Evolutionary conservation across 2,113 vertebrate species (phyloP).

Genomic region (Sclerurus mexicanus): DNA sequence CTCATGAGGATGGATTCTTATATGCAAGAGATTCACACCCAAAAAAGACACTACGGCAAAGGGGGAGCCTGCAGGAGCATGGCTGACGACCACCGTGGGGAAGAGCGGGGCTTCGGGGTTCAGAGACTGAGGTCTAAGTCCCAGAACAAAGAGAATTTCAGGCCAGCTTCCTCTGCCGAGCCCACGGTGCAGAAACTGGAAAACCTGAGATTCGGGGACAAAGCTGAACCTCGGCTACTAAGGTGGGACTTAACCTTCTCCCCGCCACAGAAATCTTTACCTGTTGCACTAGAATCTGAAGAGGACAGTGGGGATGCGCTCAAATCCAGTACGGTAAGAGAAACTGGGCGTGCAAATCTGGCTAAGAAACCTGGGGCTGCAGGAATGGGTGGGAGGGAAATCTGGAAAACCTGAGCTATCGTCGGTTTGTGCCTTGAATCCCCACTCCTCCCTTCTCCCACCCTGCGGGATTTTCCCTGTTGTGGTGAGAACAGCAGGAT

Average conservation of each 20-base stretch:
- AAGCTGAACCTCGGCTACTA: constrained; percentile 90
- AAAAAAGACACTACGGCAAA: constrained; percentile 76
- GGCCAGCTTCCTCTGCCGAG: constrained; percentile 80
- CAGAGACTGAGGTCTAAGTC: constrained; percentile 85
- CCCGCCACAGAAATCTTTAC: constrained; percentile 90
- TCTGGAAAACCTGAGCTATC: rapidly evolving
- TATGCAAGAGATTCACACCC: constrained; percentile 74
- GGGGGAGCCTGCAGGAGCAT: constrained; percentile 62
- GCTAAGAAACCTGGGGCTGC: not conserved
- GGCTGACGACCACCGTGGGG: constrained; percentile 69
- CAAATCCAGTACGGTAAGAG: constrained; percentile 86
- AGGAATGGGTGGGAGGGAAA: rapidly evolving
- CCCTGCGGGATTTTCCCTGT: not conserved
- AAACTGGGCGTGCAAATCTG: not conserved
- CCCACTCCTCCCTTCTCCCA: not conserved
- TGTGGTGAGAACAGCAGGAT: not conserved
- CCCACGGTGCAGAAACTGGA: constrained; percentile 96
- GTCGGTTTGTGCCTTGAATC: not conserved
- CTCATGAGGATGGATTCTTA: constrained; percentile 80
- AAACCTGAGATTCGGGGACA: constrained; percentile 90
- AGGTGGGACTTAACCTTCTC: constrained; percentile 95
- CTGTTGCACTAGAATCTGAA: constrained; percentile 90
- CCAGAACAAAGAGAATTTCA: constrained; percentile 83
- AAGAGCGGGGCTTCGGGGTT: constrained; percentile 81
- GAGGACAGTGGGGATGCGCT: constrained; percentile 85